Evolutionary conservation across 2,113 vertebrate species (phyloP).

Genomic region (Ciconia maguari): DNA sequence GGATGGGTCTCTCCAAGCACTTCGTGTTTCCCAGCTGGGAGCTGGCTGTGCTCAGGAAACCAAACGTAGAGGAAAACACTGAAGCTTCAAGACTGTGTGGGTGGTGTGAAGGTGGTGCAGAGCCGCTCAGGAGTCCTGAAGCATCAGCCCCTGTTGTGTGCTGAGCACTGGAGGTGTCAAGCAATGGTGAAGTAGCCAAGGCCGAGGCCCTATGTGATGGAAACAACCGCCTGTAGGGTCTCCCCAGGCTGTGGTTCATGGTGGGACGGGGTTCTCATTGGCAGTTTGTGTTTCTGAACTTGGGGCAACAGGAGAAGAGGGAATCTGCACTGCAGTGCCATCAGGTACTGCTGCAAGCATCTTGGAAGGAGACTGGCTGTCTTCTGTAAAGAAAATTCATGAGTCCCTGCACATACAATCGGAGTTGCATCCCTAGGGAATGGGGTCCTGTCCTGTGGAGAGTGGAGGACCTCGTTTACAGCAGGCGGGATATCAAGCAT

Average conservation of each 20-base stretch:
- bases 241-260: not conserved
- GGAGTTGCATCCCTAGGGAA: not conserved
- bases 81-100: not conserved
- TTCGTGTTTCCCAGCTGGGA: not conserved
- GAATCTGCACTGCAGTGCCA: not conserved
- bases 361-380: not conserved
- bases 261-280: not conserved
- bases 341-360: not conserved
- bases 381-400: not conserved
- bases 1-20: not conserved
- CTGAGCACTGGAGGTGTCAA: not conserved
- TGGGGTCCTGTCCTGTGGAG: not conserved
- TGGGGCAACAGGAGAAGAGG: not conserved
- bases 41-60: not conserved
- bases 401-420: not conserved
- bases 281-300: not conserved
- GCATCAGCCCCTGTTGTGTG: not conserved
- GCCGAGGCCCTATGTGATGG: not conserved
- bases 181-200: not conserved
- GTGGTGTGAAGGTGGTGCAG: not conserved
- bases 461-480: not conserved
- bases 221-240: not conserved
- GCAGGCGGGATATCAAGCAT: not conserved
- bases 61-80: not conserved
- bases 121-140: not conserved